A percentile compares a stretch with the other conserved stretches of the same genome.
Conservation (phyloP, 2,888 invertebrate species). For the Brachycybe producta region DNA sequence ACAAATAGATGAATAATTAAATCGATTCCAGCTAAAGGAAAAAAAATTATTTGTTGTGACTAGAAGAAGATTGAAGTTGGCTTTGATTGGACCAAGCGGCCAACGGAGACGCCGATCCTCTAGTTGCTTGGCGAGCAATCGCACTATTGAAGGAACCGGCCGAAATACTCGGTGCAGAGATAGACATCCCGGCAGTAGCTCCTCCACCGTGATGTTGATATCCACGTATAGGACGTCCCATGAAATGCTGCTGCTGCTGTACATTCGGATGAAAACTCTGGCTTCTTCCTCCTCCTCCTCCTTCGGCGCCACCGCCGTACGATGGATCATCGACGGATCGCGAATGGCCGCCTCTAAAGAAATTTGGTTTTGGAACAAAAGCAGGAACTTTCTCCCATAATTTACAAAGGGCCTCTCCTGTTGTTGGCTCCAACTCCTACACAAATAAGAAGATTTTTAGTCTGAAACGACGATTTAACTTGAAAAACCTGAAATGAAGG, state of each 20-base stretch:
- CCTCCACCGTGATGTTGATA: too few relatives aligned
- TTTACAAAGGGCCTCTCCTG: conserved; percentile 36
- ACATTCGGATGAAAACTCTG: not conserved
- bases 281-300: not conserved
- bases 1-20: too few relatives aligned
- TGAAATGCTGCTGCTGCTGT: conserved; percentile 9
- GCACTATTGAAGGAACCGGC: too few relatives aligned
- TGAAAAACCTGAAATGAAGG: not conserved
- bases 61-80: too few relatives aligned
- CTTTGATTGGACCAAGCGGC: too few relatives aligned
- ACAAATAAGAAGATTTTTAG: conserved; percentile 15
- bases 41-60: too few relatives aligned
- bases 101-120: too few relatives aligned
- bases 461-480: not conserved
- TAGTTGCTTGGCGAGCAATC: too few relatives aligned
- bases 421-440: conserved; percentile 38
- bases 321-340: not conserved
- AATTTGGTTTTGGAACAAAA: conserved; percentile 22
- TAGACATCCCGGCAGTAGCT: too few relatives aligned
- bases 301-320: not conserved
- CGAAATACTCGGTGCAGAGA: too few relatives aligned
- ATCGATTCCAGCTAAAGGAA: too few relatives aligned
- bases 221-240: conserved; percentile 19
- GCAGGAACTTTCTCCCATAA: conserved; percentile 35
- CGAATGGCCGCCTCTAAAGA: not conserved